Conservation (phyloP, 2,797 vertebrate species). For the Hoplostethus atlanticus region DNA sequence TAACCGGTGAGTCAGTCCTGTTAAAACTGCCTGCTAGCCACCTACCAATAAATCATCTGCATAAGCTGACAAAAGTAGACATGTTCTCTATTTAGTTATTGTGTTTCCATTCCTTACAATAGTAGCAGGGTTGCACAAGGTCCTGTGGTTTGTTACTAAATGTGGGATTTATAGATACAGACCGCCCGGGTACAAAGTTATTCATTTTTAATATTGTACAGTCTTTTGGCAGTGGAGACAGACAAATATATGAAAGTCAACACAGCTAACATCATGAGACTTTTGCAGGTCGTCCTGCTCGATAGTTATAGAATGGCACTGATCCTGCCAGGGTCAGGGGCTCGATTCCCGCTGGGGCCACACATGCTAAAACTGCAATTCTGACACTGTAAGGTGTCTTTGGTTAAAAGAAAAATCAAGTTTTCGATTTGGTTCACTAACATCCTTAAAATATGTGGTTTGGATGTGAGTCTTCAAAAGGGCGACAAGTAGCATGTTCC, state of each 20-base stretch:
- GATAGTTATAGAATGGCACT: slow-evolving; percentile 28
- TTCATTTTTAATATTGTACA: slow-evolving; percentile 47
- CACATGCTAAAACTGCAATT: slow-evolving; percentile 19
- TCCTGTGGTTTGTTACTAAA: slow-evolving; percentile 26
- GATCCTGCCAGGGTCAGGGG: slow-evolving; percentile 38
- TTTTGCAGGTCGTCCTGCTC: slow-evolving; percentile 23
- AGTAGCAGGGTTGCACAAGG: neutral
- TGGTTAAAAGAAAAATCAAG: neutral
- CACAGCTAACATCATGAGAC: neutral
- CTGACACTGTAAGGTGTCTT: slow-evolving; percentile 15
- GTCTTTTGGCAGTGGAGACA: slow-evolving; percentile 33
- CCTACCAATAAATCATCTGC: neutral
- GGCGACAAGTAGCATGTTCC: neutral
- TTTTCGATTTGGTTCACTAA: no score
- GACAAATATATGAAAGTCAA: slow-evolving; percentile 14
- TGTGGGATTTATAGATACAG: slow-evolving; percentile 20
- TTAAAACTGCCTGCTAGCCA: slow-evolving; percentile 26
- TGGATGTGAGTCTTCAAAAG: no score
- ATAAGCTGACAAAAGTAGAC: slow-evolving; percentile 15
- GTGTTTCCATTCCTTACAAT: slow-evolving; percentile 20
- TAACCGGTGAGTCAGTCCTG: slow-evolving; percentile 88
- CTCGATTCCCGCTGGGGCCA: slow-evolving; percentile 12
- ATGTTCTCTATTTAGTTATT: slow-evolving; percentile 7
- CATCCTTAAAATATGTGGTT: no score
- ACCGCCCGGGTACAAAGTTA: slow-evolving; percentile 35